Base-by-base conservation (phyloP, 1,140 invertebrate species). In the Apis mellifera region DNA sequence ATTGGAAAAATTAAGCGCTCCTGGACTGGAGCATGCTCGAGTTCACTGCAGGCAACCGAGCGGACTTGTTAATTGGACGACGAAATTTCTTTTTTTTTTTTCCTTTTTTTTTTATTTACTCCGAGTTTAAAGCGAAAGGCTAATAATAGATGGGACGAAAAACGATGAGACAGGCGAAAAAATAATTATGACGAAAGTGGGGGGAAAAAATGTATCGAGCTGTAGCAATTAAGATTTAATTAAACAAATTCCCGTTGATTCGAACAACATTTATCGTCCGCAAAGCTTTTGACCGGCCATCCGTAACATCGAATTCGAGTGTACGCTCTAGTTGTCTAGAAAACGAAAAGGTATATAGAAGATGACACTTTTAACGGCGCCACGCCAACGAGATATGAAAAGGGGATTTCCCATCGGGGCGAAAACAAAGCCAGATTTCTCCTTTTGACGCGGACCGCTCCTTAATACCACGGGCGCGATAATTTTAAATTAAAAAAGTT, bases 361-460 rank as follows among this genome's bases (percentile, higher is more conserved):
- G 80, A 59, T 55, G 64, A 68, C 72, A n/a, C 21, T 64, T 62
- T 72, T 42, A 26, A 50, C 13, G 60, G 42, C 8, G 48, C 42
- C 50, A 69, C 2, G 23, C 0, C 23, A 69, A 64, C 13, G 17
- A 21, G 32, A 48, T 66, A 57, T 65, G 80, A 12, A 8, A 71
- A 48, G 48, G 42, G 42, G 55, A 82, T 15, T 21, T 78, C 32
- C 57, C 76, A 62, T 72, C 48, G 76, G 81, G 84, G 86, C 76
- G 82, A 78, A 86, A 86, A 78, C 82, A 84, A 86, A 78, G 78
- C 78, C 55, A 57, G 68, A 72, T 81, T 74, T 19, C 57, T 73
- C 17, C 26, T 71, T 59, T 42, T 54, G 55, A 7, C 19, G 13
- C 26, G 69, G 26, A 15, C 32, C 32, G 12, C 23, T 71, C 66